Evolutionary conservation across 1,140 invertebrate genomes (phyloP), one percentile per base, ranked within the genome.

Genomic region (Proales similis): DNA sequence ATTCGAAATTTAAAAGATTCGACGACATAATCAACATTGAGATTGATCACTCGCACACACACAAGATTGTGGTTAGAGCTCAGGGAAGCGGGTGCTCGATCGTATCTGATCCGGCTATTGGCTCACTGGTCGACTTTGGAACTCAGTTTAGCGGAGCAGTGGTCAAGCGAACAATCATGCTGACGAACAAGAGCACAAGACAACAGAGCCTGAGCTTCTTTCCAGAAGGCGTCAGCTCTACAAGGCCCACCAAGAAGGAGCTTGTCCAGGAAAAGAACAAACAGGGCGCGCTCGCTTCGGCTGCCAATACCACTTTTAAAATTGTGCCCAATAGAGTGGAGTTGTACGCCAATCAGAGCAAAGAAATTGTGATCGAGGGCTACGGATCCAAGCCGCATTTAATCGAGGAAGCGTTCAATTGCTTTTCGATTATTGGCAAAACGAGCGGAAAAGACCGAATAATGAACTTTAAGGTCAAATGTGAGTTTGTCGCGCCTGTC

Each of bases 351-450:
- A 74, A 73, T 4, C 68, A 74, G 42, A 69, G 66, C 19, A 65
- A 70, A 24, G 68, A 72, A 9, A 66, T 74, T 24, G 63, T 64
- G 20, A 63, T 76, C 12, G 69, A 74, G 51, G 74, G 71, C 39
- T 69, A 69, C 68, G 72, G 74, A 12, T 66, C 68, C 63, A 73
- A 72, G 20, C 74, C 74, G 1, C 68, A 70, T 62, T 64, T 62
- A 63, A 68, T 76, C 7, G 65, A 69, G 17, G 74, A 77, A 62
- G 64, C 65, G 11, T 53, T 76, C 22, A 43, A 71, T 45, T 77
- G 75, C 61, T 70, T 74, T 65, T 70, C 74, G 12, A 76, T 76
- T 47, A 74, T 76, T 65, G 74, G 74, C 9, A 65, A 71, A 53
- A 68, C 70, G 49, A 74, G 74, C 14, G 73, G 72, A 4, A 76